Conservation (phyloP, 2,113 vertebrate species). For the Tympanuchus pallidicinctus region DNA sequence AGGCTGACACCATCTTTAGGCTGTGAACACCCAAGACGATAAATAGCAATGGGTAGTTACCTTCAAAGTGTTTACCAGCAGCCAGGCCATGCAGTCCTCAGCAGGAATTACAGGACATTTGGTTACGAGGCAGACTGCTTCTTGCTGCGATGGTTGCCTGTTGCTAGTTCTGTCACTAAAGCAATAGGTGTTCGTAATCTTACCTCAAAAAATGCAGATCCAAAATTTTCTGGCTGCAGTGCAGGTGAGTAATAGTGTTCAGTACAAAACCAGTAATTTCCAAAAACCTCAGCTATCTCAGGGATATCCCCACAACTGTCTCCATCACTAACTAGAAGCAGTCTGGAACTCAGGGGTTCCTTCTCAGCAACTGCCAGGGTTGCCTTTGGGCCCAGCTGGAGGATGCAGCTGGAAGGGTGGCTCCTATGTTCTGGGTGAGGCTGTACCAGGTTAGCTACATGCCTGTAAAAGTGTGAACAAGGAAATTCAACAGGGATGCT, state of each 20-base stretch:
- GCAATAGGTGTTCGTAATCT: neutral
- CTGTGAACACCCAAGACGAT: neutral
- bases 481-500: neutral
- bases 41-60: neutral
- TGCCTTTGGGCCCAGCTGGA: neutral
- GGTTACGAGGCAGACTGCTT: neutral
- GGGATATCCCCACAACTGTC: neutral
- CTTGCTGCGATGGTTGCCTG: neutral
- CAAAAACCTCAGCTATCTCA: slow-evolving; percentile 8
- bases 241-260: neutral
- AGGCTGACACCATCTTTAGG: neutral
- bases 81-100: neutral
- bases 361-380: neutral
- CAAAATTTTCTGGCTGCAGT: neutral
- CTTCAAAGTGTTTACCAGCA: neutral
- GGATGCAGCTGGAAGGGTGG: neutral
- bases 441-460: neutral
- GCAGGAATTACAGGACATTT: neutral
- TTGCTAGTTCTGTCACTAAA: neutral
- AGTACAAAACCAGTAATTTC: slow-evolving; percentile 30
- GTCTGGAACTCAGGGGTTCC: neutral
- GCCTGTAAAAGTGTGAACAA: neutral
- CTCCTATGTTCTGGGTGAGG: neutral
- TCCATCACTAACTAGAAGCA: neutral
- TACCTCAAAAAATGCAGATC: neutral